Conservation (phyloP, 2,888 invertebrate genomes). For the Dynastes maya region DNA sequence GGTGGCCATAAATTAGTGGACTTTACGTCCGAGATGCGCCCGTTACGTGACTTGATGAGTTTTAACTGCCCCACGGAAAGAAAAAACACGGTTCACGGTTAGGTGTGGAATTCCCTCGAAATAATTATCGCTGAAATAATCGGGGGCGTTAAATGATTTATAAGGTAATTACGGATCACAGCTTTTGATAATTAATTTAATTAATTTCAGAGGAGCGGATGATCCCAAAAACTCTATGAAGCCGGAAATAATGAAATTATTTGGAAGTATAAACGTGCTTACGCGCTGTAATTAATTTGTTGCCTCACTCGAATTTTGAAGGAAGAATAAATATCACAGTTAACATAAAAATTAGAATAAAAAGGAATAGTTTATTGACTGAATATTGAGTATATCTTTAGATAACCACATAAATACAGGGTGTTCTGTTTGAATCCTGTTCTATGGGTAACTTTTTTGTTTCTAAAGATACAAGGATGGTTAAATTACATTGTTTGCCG, state of each 20-base stretch:
- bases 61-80: conserved; percentile 53
- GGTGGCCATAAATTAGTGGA: conserved; percentile 64
- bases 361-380: no score
- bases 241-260: conserved; percentile 8
- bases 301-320: no score
- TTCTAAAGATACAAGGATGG: no score
- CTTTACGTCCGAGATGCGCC: conserved; percentile 62
- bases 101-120: conserved; percentile 58
- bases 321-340: no score
- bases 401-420: no score
- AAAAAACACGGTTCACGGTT: conserved; percentile 57
- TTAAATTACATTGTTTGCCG: no score
- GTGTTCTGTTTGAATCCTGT: no score
- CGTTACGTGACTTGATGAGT: conserved; percentile 60
- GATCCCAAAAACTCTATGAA: neutral
- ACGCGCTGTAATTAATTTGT: no score
- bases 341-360: no score
- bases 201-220: conserved; percentile 30
- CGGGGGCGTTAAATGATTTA: conserved; percentile 47
- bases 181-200: conserved; percentile 47
- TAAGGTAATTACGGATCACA: conserved; percentile 47
- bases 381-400: no score
- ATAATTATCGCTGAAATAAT: conserved; percentile 53
- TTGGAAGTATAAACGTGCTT: no score
- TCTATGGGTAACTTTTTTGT: no score